Evolutionary conservation across 2,888 invertebrate genomes (phyloP).

Genomic region (Scelioninae gen. 2): DNA sequence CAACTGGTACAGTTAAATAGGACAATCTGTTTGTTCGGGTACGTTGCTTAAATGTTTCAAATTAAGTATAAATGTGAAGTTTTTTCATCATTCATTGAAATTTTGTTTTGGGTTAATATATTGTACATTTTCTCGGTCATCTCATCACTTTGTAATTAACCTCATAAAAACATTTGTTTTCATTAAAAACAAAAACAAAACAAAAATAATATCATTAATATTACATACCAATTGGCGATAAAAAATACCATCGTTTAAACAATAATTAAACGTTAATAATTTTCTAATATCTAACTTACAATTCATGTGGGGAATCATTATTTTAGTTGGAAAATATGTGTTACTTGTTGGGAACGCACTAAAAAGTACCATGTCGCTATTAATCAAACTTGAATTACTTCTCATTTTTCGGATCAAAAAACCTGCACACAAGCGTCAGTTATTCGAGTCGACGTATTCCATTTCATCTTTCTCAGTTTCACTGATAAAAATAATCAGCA

Average conservation of each 20-base stretch:
- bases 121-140: no score
- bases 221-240: no score
- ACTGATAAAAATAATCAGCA: neutral
- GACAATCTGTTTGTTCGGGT: slow-evolving; percentile 39
- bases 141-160: no score
- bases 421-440: neutral
- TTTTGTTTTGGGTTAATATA: no score
- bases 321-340: neutral
- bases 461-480: neutral
- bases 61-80: no score
- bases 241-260: no score
- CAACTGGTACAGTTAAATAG: slow-evolving; percentile 29
- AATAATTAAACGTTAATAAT: no score
- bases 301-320: neutral
- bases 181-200: no score
- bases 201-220: no score
- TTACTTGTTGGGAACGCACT: neutral
- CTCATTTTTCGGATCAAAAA: neutral
- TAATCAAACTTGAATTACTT: no score
- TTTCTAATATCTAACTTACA: neutral
- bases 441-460: neutral
- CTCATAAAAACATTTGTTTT: no score
- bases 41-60: slow-evolving; percentile 15
- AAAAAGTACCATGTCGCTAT: neutral
- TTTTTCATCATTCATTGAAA: no score